Evolutionary conservation across 2,113 vertebrate species (phyloP).

Genomic region (Strigops habroptila): DNA sequence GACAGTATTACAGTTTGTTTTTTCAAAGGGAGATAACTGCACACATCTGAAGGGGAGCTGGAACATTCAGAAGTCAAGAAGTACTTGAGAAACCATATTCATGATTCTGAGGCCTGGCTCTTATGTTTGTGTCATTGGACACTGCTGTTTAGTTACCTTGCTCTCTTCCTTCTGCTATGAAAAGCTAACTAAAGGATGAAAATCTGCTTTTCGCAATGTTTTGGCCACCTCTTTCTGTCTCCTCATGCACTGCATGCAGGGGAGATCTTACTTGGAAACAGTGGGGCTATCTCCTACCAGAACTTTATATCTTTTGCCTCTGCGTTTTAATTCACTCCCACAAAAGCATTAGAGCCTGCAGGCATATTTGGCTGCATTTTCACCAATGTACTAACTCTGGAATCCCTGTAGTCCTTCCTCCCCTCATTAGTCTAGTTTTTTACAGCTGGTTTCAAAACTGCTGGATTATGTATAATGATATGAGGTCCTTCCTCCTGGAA

Average conservation of each 20-base stretch:
- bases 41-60: not conserved
- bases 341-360: not conserved
- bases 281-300: not conserved
- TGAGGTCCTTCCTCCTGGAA: not conserved
- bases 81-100: not conserved
- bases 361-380: slow-evolving; percentile 11
- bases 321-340: not conserved
- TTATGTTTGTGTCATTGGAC: not conserved
- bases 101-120: not conserved
- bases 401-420: slow-evolving; percentile 2
- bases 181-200: not conserved
- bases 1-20: not conserved
- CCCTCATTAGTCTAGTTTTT: not conserved
- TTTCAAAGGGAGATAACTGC: not conserved
- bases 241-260: not conserved
- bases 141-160: not conserved
- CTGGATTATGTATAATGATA: not conserved
- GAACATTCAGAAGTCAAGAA: not conserved
- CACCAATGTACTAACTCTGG: not conserved
- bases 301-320: not conserved
- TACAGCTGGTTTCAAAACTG: not conserved
- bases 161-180: not conserved
- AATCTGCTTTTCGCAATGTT: not conserved
- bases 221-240: not conserved
- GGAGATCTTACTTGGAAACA: not conserved